Evolutionary conservation across 64 coral and sea anemone genomes (phyloP).

Genomic region (Dendrophyllia cribrosa): DNA sequence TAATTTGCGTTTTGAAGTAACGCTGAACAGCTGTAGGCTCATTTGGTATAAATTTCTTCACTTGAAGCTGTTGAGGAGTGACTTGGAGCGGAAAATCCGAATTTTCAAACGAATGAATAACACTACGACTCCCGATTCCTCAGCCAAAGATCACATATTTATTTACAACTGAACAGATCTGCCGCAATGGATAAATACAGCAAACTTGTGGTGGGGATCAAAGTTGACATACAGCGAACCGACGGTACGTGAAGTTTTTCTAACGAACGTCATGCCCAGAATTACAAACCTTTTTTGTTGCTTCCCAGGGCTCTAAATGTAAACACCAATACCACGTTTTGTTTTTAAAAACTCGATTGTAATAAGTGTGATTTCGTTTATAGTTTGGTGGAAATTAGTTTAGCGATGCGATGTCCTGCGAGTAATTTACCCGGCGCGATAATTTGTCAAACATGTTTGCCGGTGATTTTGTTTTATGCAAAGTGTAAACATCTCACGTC

Average conservation of each 20-base stretch:
- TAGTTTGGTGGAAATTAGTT: too few relatives aligned
- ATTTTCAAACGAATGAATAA: background rate
- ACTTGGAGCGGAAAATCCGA: constrained; percentile 6
- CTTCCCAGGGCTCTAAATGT: background rate
- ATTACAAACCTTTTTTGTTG: background rate
- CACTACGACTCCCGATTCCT: background rate
- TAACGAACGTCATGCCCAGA: background rate
- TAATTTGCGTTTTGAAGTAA: background rate
- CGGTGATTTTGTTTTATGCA: background rate
- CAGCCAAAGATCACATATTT: background rate
- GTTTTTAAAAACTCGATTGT: too few relatives aligned
- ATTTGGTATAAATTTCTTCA: background rate
- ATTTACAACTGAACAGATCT: background rate
- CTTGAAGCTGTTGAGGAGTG: background rate
- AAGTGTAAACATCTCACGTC: background rate
- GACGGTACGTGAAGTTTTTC: constrained; percentile 56
- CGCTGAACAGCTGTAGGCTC: constrained; percentile 7
- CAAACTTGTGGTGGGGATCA: constrained; percentile 80
- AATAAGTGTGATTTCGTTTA: too few relatives aligned
- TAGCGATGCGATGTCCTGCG: background rate
- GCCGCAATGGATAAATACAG: constrained; percentile 66
- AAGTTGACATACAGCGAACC: constrained; percentile 81
- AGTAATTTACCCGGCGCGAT: background rate
- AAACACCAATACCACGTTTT: background rate
- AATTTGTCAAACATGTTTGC: background rate